A percentile compares a stretch with the other conserved stretches of the same genome.
phyloP scores from a whole-genome alignment of 2,113 vertebrate species.

The Pionites leucogaster region DNA sequence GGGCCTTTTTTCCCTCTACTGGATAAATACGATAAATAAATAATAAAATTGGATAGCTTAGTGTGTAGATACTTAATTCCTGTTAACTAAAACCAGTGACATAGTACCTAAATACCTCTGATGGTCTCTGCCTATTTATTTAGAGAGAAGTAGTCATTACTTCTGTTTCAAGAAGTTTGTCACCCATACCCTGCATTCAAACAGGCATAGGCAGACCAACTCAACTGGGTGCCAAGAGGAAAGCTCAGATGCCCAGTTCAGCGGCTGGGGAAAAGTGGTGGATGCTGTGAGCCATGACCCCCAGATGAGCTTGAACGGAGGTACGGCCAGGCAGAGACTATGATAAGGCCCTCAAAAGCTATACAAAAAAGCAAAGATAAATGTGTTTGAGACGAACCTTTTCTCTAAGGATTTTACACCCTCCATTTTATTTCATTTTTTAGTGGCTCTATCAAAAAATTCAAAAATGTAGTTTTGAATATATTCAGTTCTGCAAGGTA shows the following conservation, averaged over 20 bases:
- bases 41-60: not conserved
- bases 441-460: constrained; percentile 18
- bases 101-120: not conserved
- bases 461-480: constrained; percentile 57
- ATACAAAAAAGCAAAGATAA: not conserved
- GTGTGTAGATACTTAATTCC: not conserved
- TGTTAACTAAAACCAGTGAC: not conserved
- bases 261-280: no score
- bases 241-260: not conserved
- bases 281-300: not conserved
- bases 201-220: not conserved
- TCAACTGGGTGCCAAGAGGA: not conserved
- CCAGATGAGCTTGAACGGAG: not conserved
- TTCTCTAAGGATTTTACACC: not conserved
- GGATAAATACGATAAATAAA: not conserved
- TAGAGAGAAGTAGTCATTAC: not conserved
- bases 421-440: not conserved
- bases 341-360: not conserved
- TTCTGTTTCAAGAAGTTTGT: not conserved
- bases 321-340: not conserved
- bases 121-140: not conserved
- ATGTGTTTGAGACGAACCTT: not conserved
- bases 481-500: constrained; percentile 72
- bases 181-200: not conserved
- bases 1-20: accelerated